A percentile compares a stretch with the other conserved stretches of the same genome.
Evolutionary conservation across 2,797 vertebrate genomes (phyloP).

Genomic region (Synanceia verrucosa): DNA sequence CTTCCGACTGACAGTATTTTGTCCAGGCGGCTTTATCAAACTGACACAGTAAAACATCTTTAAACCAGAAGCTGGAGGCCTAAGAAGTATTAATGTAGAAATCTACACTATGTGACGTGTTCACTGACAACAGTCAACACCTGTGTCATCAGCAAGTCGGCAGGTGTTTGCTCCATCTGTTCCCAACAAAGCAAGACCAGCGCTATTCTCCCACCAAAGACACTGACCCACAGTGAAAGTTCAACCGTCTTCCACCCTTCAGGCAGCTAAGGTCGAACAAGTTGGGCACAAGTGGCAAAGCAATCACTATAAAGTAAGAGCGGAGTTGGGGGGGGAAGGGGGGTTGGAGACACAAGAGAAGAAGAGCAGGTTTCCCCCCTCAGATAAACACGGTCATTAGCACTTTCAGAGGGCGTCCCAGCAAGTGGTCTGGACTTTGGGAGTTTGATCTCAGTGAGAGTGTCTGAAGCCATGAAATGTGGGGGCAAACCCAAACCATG

Average conservation of each 20-base stretch:
- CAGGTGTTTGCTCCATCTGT: slow-evolving; percentile 73
- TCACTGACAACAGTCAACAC: slow-evolving; percentile 63
- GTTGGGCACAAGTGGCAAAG: slow-evolving; percentile 77
- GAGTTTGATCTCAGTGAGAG: slow-evolving; percentile 77
- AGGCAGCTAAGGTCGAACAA: slow-evolving; percentile 63
- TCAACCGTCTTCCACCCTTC: slow-evolving; percentile 54
- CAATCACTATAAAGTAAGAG: slow-evolving; percentile 71
- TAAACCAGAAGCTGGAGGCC: neutral
- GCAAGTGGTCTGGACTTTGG: slow-evolving; percentile 58
- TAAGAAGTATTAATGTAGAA: slow-evolving; percentile 47
- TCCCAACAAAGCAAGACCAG: slow-evolving; percentile 50
- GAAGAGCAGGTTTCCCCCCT: slow-evolving; percentile 51
- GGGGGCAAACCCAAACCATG: slow-evolving; percentile 72
- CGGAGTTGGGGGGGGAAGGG: neutral
- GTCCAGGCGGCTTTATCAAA: slow-evolving; percentile 43
- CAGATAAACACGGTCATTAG: slow-evolving; percentile 80
- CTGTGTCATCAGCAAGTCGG: slow-evolving; percentile 62
- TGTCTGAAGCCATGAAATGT: slow-evolving; percentile 72
- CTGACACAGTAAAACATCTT: slow-evolving; percentile 24
- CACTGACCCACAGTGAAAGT: slow-evolving; percentile 70
- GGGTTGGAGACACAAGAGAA: slow-evolving; percentile 20
- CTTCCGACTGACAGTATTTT: slow-evolving; percentile 22
- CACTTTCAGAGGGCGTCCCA: slow-evolving; percentile 70
- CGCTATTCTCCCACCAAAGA: slow-evolving; percentile 59
- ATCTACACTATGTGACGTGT: slow-evolving; percentile 21